Evolutionary conservation across 2,797 vertebrate genomes (phyloP).

Genomic region (Rhabdomys pumilio): DNA sequence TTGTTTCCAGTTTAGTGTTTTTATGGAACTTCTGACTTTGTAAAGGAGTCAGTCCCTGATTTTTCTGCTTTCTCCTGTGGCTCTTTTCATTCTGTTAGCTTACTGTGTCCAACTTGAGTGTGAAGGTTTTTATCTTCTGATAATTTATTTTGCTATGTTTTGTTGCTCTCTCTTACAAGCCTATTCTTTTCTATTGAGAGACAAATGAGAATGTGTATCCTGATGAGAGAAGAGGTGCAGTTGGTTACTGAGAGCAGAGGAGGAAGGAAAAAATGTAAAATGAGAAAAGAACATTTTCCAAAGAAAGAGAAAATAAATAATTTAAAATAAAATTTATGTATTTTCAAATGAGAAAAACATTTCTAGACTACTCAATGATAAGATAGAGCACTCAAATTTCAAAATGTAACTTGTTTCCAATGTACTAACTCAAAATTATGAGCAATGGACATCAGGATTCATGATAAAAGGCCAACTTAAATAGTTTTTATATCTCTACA

Average conservation of each 20-base stretch:
- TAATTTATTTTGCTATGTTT: not conserved
- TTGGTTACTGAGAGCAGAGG: not conserved
- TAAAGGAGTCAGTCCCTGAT: too few relatives aligned
- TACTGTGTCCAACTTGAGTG: not conserved
- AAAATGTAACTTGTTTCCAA: not conserved
- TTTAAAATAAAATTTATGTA: not conserved
- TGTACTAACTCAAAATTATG: not conserved
- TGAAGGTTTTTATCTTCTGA: not conserved
- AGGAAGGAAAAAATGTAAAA: not conserved
- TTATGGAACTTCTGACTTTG: not conserved
- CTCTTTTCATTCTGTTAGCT: too few relatives aligned
- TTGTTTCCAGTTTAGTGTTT: not conserved
- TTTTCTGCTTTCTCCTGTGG: not conserved
- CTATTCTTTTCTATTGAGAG: not conserved
- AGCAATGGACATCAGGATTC: not conserved
- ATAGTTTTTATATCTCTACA: not conserved
- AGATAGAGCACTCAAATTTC: not conserved
- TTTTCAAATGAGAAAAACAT: conserved; percentile 19
- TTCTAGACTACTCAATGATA: not conserved
- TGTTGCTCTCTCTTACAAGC: not conserved
- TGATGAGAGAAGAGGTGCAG: too few relatives aligned
- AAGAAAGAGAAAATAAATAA: not conserved
- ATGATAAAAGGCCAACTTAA: not conserved
- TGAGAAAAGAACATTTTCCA: not conserved
- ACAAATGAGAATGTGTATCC: not conserved